Percentiles rank a stretch among this genome's conserved stretches.
phyloP scores from a whole-genome alignment of 2,113 vertebrate genomes.

The Aldabrachelys gigantea region DNA sequence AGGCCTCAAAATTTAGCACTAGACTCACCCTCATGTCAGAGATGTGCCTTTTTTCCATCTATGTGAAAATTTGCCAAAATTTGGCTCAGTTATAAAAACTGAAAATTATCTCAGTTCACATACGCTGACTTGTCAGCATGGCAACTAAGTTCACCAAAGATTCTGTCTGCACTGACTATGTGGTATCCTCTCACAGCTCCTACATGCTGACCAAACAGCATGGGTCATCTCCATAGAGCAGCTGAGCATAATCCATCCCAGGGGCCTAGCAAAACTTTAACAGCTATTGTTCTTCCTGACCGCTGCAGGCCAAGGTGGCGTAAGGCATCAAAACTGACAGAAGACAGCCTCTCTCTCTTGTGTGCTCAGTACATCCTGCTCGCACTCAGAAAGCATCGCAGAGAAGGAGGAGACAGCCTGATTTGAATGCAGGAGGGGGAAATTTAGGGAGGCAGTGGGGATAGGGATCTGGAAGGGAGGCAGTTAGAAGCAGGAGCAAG shows the following conservation, averaged over 20 bases:
- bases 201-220: background rate
- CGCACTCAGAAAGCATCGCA: background rate
- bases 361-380: background rate
- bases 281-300: fast-evolving
- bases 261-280: fast-evolving
- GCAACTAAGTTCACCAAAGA: background rate
- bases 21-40: background rate
- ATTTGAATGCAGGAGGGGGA: background rate
- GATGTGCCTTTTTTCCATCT: background rate
- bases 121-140: background rate
- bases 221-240: background rate
- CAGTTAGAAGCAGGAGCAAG: background rate
- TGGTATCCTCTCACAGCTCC: background rate
- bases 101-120: background rate
- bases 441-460: background rate
- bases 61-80: background rate
- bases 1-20: background rate
- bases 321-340: background rate
- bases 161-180: background rate
- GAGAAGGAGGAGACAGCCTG: background rate
- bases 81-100: background rate
- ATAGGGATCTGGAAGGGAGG: background rate
- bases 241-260: background rate
- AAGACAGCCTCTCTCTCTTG: background rate
- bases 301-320: fast-evolving